Evolutionary conservation across 1,140 invertebrate genomes (phyloP), one percentile per base, ranked within the genome.

Genomic region (Drosophila gunungcola): DNA sequence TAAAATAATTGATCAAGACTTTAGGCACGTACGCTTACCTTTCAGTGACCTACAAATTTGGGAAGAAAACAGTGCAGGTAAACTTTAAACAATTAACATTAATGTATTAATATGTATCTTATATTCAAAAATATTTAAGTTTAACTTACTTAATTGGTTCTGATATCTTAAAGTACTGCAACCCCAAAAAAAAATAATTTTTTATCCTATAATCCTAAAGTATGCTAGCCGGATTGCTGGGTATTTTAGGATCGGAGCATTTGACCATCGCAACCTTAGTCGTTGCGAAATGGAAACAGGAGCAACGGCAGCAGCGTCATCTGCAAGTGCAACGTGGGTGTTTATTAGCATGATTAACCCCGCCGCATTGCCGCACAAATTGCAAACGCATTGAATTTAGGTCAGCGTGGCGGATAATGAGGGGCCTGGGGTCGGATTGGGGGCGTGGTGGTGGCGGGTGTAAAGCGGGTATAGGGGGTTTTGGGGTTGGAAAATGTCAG

Each of bases 311-410:
- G 10, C 53, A 45, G 65, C 52, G 43, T 34, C 43, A 36, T 36
- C 53, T 57, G 62, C 78, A 78, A 78, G 63, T 81, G 73, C 82
- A 68, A 69, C 69, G 73, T 75, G 82, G 79, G 78, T 86, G 82
- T 86, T 86, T 86, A 86, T 86, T 86, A 86, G 82, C 82, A 82
- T 86, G 82, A 86, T 86, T 86, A 86, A 85, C 83, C 75, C 52
- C 49, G 56, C 72, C 73, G 72, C 78, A 80, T 62, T 73, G 82
- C 64, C 63, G 55, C 73, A 77, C 73, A 77, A 77, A 77, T 77
- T 77, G 73, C 73, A 69, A 76, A 52, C 73, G 73, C 73, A 68
- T 77, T 61, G 73, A 68, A 77, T 77, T 77, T 77, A 34, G 73
- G 73, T 77, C 73, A 77, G 42, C 13, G 39, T 60, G 42, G 45